Percentiles rank a stretch among this genome's conserved stretches.
phyloP scores from a whole-genome alignment of 2,797 vertebrate species.

The Tamandua tetradactyla region DNA sequence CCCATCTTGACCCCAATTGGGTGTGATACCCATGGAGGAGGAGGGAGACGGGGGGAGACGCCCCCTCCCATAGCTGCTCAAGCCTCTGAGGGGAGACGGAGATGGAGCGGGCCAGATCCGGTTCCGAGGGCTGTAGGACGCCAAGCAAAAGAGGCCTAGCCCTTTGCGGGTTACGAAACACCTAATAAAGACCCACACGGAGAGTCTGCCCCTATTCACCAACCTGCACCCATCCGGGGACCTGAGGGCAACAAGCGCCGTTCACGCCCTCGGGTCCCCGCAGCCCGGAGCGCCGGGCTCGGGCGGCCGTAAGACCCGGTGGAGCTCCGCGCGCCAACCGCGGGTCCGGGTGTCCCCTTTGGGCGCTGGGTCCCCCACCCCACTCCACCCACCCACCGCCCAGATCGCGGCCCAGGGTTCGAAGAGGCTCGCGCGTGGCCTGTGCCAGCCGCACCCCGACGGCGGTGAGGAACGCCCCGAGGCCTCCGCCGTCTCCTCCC shows the following conservation, averaged over 20 bases:
- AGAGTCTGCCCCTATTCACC: background rate
- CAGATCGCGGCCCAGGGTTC: background rate
- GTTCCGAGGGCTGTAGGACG: background rate
- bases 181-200: background rate
- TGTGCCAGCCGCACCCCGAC: background rate
- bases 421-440: background rate
- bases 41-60: background rate
- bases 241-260: background rate
- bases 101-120: background rate
- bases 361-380: background rate
- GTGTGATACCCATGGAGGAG: background rate
- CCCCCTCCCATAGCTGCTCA: conserved; percentile 25
- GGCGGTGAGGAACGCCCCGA: background rate
- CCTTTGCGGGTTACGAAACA: background rate
- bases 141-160: background rate
- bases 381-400: too few relatives aligned
- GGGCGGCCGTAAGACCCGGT: background rate
- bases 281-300: background rate
- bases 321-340: background rate
- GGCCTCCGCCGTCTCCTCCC: background rate
- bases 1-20: background rate
- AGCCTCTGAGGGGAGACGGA: background rate
- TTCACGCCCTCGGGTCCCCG: background rate
- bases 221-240: background rate
- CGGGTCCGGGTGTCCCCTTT: background rate